These are phyloP conservation scores for Crax fasciolata DNA, from an alignment of 2,797 vertebrate genomes.

Conservation along the genomic window DNA sequence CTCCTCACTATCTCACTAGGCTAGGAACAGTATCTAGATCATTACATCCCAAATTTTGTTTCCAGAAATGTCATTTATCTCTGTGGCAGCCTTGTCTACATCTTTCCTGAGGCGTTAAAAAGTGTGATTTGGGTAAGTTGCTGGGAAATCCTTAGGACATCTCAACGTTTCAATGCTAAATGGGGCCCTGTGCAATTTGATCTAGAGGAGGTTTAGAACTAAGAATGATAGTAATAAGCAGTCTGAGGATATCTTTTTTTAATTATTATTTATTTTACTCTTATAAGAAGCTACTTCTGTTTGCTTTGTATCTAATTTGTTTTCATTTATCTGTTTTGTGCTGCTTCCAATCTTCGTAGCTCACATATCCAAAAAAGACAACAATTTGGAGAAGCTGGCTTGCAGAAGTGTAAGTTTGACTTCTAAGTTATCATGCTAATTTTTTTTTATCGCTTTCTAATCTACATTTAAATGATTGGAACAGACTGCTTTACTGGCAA, in stretches of 20 bases:
- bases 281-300: not conserved
- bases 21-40: not conserved
- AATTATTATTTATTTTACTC: not conserved
- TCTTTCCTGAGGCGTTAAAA: not conserved
- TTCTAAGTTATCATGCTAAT: not conserved
- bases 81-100: not conserved
- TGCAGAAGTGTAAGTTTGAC: not conserved
- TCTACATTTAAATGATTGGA: not conserved
- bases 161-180: not conserved
- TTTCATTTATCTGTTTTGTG: not conserved
- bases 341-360: not conserved
- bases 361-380: not conserved
- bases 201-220: not conserved
- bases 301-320: not conserved
- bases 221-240: no score
- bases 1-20: not conserved
- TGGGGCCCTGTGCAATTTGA: not conserved
- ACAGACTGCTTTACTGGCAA: not conserved
- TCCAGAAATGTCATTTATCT: not conserved
- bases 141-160: not conserved
- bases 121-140: not conserved
- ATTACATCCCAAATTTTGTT: not conserved
- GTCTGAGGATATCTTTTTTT: not conserved
- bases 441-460: not conserved
- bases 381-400: not conserved